Evolutionary conservation across 2,113 vertebrate species (phyloP), one percentile per base, ranked within the genome.

Genomic region (Amia ocellicauda): DNA sequence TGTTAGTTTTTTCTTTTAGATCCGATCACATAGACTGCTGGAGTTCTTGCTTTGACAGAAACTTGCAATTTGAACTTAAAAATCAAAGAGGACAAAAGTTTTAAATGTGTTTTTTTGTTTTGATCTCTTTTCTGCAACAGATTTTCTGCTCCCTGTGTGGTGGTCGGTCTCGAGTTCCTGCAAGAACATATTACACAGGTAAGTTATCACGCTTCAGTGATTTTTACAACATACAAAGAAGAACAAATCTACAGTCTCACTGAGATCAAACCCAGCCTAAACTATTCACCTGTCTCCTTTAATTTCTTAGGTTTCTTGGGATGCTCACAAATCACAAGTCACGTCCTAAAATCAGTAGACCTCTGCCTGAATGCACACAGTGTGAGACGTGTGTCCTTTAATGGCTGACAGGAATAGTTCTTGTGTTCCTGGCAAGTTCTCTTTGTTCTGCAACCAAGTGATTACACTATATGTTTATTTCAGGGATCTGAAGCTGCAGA

Each of bases 401-500:
- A 49, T 28, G 22, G 22, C n/a, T 36, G 5, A 47, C 29, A 43
- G 16, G 28, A 45, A 24, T 20, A 4, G 10, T 19, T 27, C n/a
- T n/a, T n/a, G n/a, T n/a, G n/a, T n/a, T n/a, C n/a, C n/a, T n/a
- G n/a, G n/a, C n/a, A n/a, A n/a, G 22, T 45, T 49, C 19, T 69
- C 45, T 14, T 28, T 50, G 27, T 62, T 67, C 16, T n/a, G n/a
- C n/a, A n/a, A n/a, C n/a, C n/a, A n/a, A n/a, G n/a, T n/a, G n/a
- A n/a, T n/a, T n/a, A n/a, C 83, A 99, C 96, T n/a, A n/a, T n/a
- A n/a, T n/a, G n/a, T n/a, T n/a, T n/a, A n/a, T n/a, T n/a, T n/a
- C n/a, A n/a, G n/a, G 85, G 96, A 99, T 88, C 86, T 98, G 77
- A 99, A 99, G 83, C 87, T 99, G 67, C 96, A 99, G 87, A 99